Percentiles rank a stretch among this genome's conserved stretches.
phyloP scores from a whole-genome alignment of 2,113 vertebrate species.

The Podiceps cristatus region DNA sequence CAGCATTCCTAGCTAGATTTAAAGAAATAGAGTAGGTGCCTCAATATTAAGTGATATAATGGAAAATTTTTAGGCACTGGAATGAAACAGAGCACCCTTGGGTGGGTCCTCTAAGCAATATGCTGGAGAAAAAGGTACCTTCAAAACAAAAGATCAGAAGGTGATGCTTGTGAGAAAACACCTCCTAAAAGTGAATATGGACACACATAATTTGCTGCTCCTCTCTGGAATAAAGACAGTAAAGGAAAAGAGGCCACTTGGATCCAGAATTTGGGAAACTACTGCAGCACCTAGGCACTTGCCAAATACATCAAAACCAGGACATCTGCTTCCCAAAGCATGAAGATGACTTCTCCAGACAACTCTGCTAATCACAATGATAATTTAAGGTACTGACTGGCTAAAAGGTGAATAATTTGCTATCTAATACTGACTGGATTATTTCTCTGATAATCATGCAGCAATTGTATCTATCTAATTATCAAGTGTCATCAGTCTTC shows the following conservation, averaged over 20 bases:
- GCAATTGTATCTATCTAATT: background rate
- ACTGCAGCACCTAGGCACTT: background rate
- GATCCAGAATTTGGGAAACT: background rate
- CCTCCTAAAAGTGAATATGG: background rate
- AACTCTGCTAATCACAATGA: background rate
- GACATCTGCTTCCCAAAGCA: background rate
- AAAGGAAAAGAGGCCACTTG: background rate
- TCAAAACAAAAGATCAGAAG: background rate
- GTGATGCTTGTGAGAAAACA: background rate
- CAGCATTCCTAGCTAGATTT: background rate
- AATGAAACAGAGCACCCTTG: background rate
- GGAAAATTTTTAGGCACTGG: background rate
- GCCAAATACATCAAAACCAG: background rate
- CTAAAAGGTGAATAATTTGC: background rate
- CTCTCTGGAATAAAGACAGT: background rate
- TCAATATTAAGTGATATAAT: background rate
- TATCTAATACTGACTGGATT: background rate
- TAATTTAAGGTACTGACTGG: background rate
- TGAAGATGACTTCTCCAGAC: background rate
- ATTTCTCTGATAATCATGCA: background rate
- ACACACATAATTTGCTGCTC: background rate
- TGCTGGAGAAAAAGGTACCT: background rate
- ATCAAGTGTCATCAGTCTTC: background rate
- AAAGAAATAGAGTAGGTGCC: background rate
- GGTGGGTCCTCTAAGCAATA: background rate